These are phyloP conservation scores for Neoarius graeffei DNA, from an alignment of 2,113 vertebrate genomes.

Conservation along the genomic window DNA sequence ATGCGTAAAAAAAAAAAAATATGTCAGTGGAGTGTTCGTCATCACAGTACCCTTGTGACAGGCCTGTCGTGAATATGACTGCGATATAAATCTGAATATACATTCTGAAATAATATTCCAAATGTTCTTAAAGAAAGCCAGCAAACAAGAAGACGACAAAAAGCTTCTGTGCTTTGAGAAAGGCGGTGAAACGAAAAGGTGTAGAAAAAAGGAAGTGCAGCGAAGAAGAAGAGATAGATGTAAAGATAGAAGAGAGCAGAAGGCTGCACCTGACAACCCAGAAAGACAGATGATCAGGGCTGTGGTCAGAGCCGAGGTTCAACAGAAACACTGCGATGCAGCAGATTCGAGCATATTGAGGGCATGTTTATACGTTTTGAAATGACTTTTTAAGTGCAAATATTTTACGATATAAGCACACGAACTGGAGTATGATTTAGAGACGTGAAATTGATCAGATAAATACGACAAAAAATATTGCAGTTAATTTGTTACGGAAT, in stretches of 20 bases:
- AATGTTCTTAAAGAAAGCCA: background rate
- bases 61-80: background rate
- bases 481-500: background rate
- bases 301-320: conserved; percentile 62
- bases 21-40: background rate
- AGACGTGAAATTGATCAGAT: background rate
- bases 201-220: background rate
- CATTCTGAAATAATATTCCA: too few relatives aligned
- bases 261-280: conserved; percentile 64
- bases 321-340: conserved; percentile 54
- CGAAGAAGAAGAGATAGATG: conserved; percentile 18
- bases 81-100: background rate
- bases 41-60: background rate
- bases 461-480: background rate
- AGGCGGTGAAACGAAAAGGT: too few relatives aligned
- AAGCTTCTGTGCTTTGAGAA: background rate
- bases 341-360: conserved; percentile 15
- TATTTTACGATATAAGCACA: background rate
- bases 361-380: background rate
- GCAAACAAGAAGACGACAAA: background rate
- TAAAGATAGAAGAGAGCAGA: conserved; percentile 44
- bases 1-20: background rate
- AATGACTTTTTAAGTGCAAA: background rate
- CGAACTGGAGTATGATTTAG: background rate
- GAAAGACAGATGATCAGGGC: conserved; percentile 58